Evolutionary conservation across 2,113 vertebrate species (phyloP), one percentile per base, ranked within the genome.

Genomic region (Cephalopterus ornatus): DNA sequence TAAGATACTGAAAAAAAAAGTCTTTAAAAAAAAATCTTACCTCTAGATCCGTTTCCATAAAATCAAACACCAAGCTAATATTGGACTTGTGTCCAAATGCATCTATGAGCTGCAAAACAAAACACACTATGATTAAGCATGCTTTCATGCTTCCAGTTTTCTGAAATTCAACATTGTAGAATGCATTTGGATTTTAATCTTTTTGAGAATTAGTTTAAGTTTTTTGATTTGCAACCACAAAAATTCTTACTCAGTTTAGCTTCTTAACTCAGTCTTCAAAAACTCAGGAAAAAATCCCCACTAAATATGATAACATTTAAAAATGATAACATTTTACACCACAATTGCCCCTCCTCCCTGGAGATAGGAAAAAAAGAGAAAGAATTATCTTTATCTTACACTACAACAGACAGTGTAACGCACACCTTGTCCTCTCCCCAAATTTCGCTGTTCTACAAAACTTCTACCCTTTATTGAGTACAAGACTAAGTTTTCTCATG

Each of bases 1-100:
- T 24, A 88, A 80, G 30, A 90, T 27, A 70, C 2, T 14, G 8
- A 85, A 73, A 76, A 22, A 20, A 30, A 24, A 42, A 39, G 2
- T 32, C 6, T 35, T 52, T 1, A 39, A 87, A 41, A 86, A 86
- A 41, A 63, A 62, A 8, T 80, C 97, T 98, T 97, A 99, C 99
- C 99, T 99, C 99, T 56, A 99, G 95, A 96, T 99, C 99, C 5
- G 99, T 99, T 98, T 99, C 99, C 99, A 99, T 99, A 96, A 98
- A 99, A 95, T 99, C 99, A 99, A 99, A 99, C 76, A 99, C 99
- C 80, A 99, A 97, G 71, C 99, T 99, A 97, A 99, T 99, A 95
- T 99, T 99, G 15, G 99, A 99, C 97, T 99, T 99, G 96, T 99
- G 99, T 88, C 99, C 99, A 97, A 99, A 99, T 17, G 99, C 99